A percentile compares a stretch with the other conserved stretches of the same genome.
phyloP scores from a whole-genome alignment of 2,797 vertebrate species.

The Gallirallus australis region DNA sequence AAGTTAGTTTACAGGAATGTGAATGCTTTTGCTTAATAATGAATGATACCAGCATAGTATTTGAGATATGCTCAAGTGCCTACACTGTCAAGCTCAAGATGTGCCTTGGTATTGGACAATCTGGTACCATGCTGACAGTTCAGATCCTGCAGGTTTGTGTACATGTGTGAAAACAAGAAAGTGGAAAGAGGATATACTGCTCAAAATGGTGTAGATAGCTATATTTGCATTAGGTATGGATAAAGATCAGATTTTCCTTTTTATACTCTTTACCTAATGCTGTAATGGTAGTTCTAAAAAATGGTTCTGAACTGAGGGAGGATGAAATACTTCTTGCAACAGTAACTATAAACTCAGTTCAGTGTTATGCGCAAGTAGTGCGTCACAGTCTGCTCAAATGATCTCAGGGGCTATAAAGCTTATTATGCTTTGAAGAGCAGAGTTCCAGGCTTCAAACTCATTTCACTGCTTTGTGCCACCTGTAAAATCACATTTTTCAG shows the following conservation, averaged over 20 bases:
- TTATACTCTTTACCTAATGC: background rate
- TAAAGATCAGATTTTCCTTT: background rate
- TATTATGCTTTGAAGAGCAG: background rate
- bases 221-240: background rate
- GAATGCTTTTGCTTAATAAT: background rate
- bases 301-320: background rate
- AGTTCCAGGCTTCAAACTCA: too few relatives aligned
- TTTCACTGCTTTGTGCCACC: background rate
- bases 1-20: background rate
- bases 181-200: background rate
- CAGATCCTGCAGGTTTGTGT: background rate
- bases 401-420: background rate
- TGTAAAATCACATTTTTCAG: background rate
- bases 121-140: background rate
- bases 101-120: background rate
- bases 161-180: background rate
- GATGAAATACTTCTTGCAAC: background rate
- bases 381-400: background rate
- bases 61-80: background rate
- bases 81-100: background rate
- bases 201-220: background rate
- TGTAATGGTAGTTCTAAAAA: background rate
- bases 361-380: background rate
- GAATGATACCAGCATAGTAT: background rate
- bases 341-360: background rate